Evolutionary conservation across 2,113 vertebrate genomes (phyloP), one percentile per base, ranked within the genome.

Genomic region (Cichladusa arquata): DNA sequence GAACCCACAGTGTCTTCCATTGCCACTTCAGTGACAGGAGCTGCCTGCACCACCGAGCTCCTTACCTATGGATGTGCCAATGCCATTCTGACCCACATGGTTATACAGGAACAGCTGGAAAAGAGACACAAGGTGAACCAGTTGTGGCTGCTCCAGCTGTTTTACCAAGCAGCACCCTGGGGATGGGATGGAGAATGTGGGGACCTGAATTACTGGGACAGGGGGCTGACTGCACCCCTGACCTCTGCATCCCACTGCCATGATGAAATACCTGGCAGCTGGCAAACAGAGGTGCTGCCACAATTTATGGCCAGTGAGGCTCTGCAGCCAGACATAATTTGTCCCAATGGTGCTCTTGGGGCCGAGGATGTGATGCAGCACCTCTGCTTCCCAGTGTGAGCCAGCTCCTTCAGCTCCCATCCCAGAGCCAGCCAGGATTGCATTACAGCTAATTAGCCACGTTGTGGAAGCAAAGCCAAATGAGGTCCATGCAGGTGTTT

Each of bases 21-120:
- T 4, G 1, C 23, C 51, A 28, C 22, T 15, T 14, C 1, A 4
- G 62, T 9, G 66, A 23, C 0, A 0, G 58, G 22, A 51, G 10
- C 47, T 2, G 3, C 28, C 57, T 28, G 42, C 8, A 2, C n/a
- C 8, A 0, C 2, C 11, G 19, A 57, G 62, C 33, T 62, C 56
- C 94, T 92, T 86, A 99, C 99, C 98, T 71, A 99, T 57, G 2
- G 99, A 99, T 2, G 96, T 98, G n/a, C 95, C 92, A 1, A 99
- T 83, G 78, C 98, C 98, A 0, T 95, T 98, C 96, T 99, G 98
- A 61, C 99, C 99, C 0, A 99, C n/a, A 1, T 95, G 93, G 92
- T 99, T 99, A 88, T 99, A 99, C 69, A 99, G 94, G 95, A 99
- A 99, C 64, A 99, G 97, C 99, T 99, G 96, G 16, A 95, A 91